Base-by-base conservation (phyloP, 1,140 invertebrate species). In the Tetragonula clypearis region DNA sequence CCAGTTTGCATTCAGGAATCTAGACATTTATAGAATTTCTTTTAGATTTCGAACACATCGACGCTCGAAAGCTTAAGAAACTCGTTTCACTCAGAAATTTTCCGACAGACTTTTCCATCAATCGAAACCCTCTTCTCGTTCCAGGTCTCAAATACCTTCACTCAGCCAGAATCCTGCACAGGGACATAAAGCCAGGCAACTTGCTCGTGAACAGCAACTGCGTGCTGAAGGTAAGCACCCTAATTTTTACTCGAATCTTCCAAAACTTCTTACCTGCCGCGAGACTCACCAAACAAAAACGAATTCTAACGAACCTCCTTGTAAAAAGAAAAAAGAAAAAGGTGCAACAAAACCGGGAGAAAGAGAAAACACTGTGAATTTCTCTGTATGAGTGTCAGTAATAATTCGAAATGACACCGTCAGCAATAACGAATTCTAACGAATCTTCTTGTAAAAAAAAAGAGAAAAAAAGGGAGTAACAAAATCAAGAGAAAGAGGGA, bases 151-250 rank as follows among this genome's bases (percentile, higher is more conserved):
- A 99, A 95, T 99, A 99, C 96, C 96, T 99, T 86, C 99, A 99
- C 96, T 99, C 99, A 76, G 98, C 99, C 41, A 96, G 98, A 92
- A 99, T 99, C 93, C 96, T 99, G 72, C 99, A 99, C 95, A 96
- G 99, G 93, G 99, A 99, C 95, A 99, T 99, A 92, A 99, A 99
- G 94, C 99, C 99, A n/a, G 99, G 99, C 82, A 99, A 99, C 95
- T 96, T 99, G 82, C 96, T 99, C 91, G 99, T 99, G 90, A 99
- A 99, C 95, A 99, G 98, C 94, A 99, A 99, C 95, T 99, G 99
- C 95, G 98, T 99, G 92, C 96, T 99, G 86, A 99, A 99, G 96
- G 97, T 98, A 94, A 95, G 94, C 6, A 17, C 9, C 4, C 26
- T 21, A 8, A 41, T 5, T 5, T 12, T 5, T 12, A 9, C 0